Evolutionary conservation across 1,140 invertebrate species (phyloP), one percentile per base, ranked within the genome.

Genomic region (Temnothorax longispinosus): DNA sequence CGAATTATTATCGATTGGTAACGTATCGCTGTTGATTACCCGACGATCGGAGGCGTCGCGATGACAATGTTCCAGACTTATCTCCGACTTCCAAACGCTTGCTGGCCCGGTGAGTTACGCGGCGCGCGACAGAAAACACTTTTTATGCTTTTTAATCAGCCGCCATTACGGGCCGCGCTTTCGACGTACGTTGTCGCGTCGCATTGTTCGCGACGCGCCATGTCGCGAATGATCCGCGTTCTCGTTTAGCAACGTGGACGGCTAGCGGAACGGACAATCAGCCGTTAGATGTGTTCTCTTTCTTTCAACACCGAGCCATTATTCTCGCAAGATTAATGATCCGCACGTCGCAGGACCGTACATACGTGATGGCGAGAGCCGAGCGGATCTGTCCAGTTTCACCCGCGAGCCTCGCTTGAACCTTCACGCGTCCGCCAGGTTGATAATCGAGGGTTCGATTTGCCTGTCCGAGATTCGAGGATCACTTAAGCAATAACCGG

Each of bases 151-250:
- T 21, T 21, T 21, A 21, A 56, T 62, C 65, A 60, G 72, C 89
- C 90, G 90, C 90, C 90, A 91, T 91, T 91, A 91, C 86, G 58
- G 27, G 44, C 52, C 13, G 58, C 44, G 71, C 85, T 35, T 54
- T 52, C 13, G 5, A 52, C 27, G 32, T 15, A 1, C 27, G 27
- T 27, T 27, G 27, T 27, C 27, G 18, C 56, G 41, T 4, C 15
- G 27, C 27, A 1, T 27, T 27, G 27, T 27, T 27, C 27, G 27
- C 1, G 27, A 27, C 27, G 27, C 27, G 27, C 1, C 27, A 27
- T 27, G 27, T 18, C n/a, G 47, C 35, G n/a, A 71, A 27, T 54
- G 56, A 71, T 54, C 3, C 13, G 32, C n/a, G 44, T 67, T 54
- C 38, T 47, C 8, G 11, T n/a, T 18, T 15, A 6, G 38, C n/a